A percentile compares a stretch with the other conserved stretches of the same genome.
These are phyloP conservation scores for Lasioglossum morio DNA, from an alignment of 2,888 invertebrate species.

Conservation along the genomic window DNA sequence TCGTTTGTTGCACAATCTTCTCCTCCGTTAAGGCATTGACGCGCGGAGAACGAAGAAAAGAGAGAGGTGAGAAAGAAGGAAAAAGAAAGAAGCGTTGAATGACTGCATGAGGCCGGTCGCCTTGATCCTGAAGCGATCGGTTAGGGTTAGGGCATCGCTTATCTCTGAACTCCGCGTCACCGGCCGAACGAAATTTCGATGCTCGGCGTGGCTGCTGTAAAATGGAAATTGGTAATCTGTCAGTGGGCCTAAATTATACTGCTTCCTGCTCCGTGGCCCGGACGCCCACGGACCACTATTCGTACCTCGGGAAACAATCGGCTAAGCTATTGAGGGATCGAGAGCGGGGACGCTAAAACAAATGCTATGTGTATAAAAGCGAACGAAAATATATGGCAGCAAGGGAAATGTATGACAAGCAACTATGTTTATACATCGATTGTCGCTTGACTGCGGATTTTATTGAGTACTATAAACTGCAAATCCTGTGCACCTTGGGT, in stretches of 20 bases:
- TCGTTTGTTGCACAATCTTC: slow-evolving; percentile 74
- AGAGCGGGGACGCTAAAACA: not conserved
- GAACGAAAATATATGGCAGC: not conserved
- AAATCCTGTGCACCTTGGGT: not conserved
- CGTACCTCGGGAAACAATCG: slow-evolving; percentile 6
- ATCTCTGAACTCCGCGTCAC: slow-evolving; percentile 31
- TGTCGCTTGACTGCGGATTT: not conserved
- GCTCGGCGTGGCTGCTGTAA: slow-evolving; percentile 13
- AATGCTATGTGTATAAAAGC: not conserved
- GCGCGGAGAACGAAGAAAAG: slow-evolving; percentile 20
- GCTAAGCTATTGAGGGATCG: slow-evolving; percentile 15
- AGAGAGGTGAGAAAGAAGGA: slow-evolving; percentile 1
- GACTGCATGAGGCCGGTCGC: slow-evolving; percentile 53
- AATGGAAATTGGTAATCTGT: slow-evolving; percentile 37
- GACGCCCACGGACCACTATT: slow-evolving; percentile 16
- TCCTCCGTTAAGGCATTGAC: slow-evolving; percentile 62
- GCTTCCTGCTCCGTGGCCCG: not conserved
- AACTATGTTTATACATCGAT: not conserved
- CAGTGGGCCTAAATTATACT: slow-evolving; percentile 13
- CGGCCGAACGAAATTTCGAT: slow-evolving; percentile 32
- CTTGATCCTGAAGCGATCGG: slow-evolving; percentile 48
- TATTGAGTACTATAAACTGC: slow-evolving; percentile 1
- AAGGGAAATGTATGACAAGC: not conserved
- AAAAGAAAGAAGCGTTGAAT: slow-evolving; percentile 51
- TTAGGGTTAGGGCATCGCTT: slow-evolving; percentile 31